Base-by-base conservation (phyloP, 2,797 vertebrate genomes). In the Melopsittacus undulatus region DNA sequence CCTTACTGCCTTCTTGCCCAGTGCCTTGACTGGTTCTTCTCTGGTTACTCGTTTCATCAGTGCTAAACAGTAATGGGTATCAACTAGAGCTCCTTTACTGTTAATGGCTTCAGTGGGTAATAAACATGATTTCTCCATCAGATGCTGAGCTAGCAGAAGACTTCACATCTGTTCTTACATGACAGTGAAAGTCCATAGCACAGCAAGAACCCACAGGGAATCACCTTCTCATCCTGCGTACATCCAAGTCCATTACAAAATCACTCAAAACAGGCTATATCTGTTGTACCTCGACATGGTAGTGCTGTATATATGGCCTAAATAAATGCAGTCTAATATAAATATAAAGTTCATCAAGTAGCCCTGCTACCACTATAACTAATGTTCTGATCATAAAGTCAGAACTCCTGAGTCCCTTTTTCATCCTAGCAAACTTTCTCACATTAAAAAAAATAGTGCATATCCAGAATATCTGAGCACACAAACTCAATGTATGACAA, bases 371-470 rank as follows among this genome's bases (percentile, higher is more conserved):
- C 16, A 24, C 13, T 38, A 8, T 9, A 82, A 68, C 29, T 73
- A 68, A 51, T 49, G 9, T n/a, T 51, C 26, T 62, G 20, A 42
- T 76, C n/a, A 61, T 6, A 54, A 4, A 34, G 40, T 43, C 4
- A 75, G 24, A 75, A 91, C 40, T 40, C 34, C 6, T 57, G 12
- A 10, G 16, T 21, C 26, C 5, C 3, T 69, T 80, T 69, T 79
- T 48, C 29, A 69, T 34, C 18, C 23, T 56, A 63, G 27, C 4
- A 74, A 78, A 43, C 5, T 63, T 72, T 34, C 13, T 70, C 30
- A 70, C 5, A 20, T 12, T 3, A 38, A n/a, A 57, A 26, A 26
- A 52, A 20, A 2, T 1, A 13, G 1, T 1, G n/a, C 0, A 4
- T 6, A 46, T 63, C 13, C 18, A 54, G 30, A n/a, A 27, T 27